These are phyloP conservation scores for Bucco capensis DNA, from an alignment of 2,113 vertebrate species.

Conservation along the genomic window DNA sequence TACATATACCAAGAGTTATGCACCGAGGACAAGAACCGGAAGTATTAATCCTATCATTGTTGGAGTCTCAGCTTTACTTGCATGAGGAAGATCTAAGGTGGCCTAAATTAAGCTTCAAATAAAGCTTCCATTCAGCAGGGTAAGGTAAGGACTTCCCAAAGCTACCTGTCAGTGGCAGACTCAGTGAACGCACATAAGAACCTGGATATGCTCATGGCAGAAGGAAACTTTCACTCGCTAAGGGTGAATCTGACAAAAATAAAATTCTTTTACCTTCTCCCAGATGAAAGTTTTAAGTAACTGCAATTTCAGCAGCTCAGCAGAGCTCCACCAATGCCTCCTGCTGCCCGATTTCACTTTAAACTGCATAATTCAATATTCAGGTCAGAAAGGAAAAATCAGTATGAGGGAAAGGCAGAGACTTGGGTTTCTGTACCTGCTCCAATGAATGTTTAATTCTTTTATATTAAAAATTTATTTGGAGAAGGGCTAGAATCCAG, in stretches of 20 bases:
- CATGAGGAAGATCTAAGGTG: background rate
- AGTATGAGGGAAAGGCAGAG: background rate
- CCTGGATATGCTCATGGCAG: background rate
- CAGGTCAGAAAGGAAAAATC: conserved; percentile 18
- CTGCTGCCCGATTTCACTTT: background rate
- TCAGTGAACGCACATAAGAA: background rate
- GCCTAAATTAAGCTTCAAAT: background rate
- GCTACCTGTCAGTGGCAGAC: background rate
- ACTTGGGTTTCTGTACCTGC: background rate
- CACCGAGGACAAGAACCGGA: background rate
- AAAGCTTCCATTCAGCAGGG: background rate
- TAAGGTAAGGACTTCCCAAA: background rate
- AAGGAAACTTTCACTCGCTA: background rate
- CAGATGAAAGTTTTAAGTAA: background rate
- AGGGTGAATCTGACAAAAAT: background rate
- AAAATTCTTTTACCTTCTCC: background rate
- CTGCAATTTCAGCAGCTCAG: background rate
- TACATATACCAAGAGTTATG: no score
- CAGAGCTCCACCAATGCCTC: background rate
- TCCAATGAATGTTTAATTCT: conserved; percentile 25
- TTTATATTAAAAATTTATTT: conserved; percentile 43
- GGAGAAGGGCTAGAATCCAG: background rate
- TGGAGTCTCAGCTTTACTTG: background rate
- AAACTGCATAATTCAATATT: conserved; percentile 12
- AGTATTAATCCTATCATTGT: background rate